Evolutionary conservation across 2,797 vertebrate species (phyloP).

Genomic region (Trachurus trachurus): DNA sequence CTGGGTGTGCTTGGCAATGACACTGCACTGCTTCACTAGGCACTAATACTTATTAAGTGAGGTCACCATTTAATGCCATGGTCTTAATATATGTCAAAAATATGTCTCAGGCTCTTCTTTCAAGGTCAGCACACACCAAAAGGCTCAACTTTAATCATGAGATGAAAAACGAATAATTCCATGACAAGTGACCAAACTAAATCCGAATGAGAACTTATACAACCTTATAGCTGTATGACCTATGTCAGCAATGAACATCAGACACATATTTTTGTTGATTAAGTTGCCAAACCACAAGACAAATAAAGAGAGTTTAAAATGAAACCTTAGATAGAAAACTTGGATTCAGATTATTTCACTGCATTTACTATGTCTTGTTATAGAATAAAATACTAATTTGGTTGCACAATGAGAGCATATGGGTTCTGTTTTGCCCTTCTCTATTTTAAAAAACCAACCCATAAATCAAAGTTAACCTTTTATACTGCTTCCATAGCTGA

Average conservation of each 20-base stretch:
- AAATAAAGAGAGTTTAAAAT: neutral
- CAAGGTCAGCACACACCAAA: slow-evolving; percentile 13
- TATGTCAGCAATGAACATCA: neutral
- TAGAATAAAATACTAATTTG: neutral
- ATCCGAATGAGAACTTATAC: neutral
- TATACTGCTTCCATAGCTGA: too few species aligned
- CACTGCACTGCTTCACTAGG: neutral
- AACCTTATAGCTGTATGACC: neutral
- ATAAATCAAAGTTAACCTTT: neutral
- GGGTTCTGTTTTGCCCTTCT: neutral
- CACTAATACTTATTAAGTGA: neutral
- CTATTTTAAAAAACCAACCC: neutral
- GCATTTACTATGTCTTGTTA: too few species aligned
- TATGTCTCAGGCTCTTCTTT: neutral
- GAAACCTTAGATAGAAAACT: neutral
- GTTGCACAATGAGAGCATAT: too few species aligned
- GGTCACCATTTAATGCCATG: neutral
- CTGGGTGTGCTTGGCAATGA: slow-evolving; percentile 3
- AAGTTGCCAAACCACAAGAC: neutral
- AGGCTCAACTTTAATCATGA: neutral
- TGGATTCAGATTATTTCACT: too few species aligned
- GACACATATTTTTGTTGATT: neutral
- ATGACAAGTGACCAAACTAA: neutral
- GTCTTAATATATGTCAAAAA: neutral
- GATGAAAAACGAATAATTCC: neutral